These are phyloP conservation scores for Colistium nudipinnis DNA, from an alignment of 2,113 vertebrate genomes.

Conservation along the genomic window DNA sequence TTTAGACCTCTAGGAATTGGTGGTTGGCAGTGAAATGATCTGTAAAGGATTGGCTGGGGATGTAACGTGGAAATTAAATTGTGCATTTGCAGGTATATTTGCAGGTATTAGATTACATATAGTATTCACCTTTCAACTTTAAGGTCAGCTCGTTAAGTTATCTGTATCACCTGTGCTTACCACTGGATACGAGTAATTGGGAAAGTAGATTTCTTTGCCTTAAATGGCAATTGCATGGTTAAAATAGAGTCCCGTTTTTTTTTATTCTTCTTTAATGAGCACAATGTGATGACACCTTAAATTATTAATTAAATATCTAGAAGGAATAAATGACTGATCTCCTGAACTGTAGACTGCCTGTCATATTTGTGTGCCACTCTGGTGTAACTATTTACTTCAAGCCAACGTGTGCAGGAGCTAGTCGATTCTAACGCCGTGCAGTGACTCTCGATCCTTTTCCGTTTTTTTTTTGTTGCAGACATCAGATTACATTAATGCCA, in stretches of 20 bases:
- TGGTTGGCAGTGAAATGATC: too few relatives aligned
- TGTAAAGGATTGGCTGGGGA: too few relatives aligned
- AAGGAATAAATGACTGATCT: neutral
- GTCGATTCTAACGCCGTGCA: neutral
- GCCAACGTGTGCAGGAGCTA: neutral
- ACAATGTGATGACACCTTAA: neutral
- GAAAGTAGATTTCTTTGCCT: too few relatives aligned
- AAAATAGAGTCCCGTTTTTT: neutral
- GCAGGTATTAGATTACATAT: too few relatives aligned
- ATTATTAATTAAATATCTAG: neutral
- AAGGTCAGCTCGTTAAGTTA: too few relatives aligned
- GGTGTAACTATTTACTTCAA: neutral
- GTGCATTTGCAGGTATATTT: too few relatives aligned
- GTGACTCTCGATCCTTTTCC: neutral
- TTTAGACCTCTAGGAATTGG: too few relatives aligned
- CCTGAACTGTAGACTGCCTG: neutral
- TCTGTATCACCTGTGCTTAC: too few relatives aligned
- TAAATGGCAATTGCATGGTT: too few relatives aligned
- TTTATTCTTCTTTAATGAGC: constrained; percentile 2
- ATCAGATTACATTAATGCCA: constrained; percentile 86
- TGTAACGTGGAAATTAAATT: too few relatives aligned
- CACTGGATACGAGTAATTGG: too few relatives aligned
- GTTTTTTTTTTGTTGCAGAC: constrained; percentile 73
- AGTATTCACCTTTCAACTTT: too few relatives aligned
- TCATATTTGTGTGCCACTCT: neutral